Percentiles rank a stretch among this genome's conserved stretches.
Conservation (phyloP, 2,113 vertebrate species). For the Mohoua ochrocephala region DNA sequence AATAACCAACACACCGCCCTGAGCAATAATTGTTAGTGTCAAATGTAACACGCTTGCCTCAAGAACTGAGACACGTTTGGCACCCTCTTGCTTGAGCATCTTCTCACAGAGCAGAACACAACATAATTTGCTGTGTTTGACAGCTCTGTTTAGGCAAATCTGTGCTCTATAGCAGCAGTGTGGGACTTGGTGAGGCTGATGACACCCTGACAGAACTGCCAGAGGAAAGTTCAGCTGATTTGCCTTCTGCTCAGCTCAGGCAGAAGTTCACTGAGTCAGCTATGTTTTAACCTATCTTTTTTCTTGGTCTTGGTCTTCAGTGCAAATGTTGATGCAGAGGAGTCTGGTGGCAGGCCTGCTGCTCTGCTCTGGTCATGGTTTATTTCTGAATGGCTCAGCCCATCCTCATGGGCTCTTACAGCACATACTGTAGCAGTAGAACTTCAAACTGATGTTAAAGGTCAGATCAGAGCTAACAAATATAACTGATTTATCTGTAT, state of each 20-base stretch:
- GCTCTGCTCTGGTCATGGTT: neutral
- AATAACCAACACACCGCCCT: neutral
- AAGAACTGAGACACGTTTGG: neutral
- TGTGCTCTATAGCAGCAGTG: neutral
- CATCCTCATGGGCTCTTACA: neutral
- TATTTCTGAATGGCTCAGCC: neutral
- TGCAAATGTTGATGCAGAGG: neutral
- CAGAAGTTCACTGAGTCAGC: neutral
- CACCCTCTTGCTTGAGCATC: constrained; percentile 3
- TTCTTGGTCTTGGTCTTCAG: neutral
- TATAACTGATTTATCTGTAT: neutral
- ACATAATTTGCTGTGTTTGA: neutral
- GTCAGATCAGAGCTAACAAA: neutral
- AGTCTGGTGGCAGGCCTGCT: neutral
- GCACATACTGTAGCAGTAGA: neutral
- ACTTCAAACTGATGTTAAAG: neutral
- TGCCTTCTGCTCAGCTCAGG: neutral
- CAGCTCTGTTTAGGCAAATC: neutral
- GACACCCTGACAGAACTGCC: neutral
- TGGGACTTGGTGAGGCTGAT: neutral
- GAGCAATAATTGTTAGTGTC: neutral
- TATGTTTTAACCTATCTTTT: neutral
- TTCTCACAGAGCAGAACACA: neutral
- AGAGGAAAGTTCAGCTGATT: neutral
- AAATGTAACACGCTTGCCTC: neutral